Evolutionary conservation across 2,888 invertebrate species (phyloP), one percentile per base, ranked within the genome.

Genomic region (Lasioglossum lativentre): DNA sequence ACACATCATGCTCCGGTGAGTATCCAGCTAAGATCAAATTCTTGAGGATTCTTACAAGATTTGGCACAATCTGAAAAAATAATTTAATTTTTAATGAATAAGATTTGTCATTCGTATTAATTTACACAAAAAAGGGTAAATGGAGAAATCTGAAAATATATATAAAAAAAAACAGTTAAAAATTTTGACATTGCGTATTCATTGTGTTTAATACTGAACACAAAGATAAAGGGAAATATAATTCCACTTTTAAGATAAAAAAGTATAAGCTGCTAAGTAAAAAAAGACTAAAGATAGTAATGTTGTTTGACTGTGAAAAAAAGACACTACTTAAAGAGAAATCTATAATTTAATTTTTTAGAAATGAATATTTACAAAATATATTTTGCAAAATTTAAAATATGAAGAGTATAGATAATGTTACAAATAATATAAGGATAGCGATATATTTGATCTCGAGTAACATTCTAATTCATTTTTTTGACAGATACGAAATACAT

Each of bases 1-100:
- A 99, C 72, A 99, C 99, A 95, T 99, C 99, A 95, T 99, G 99
- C 95, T 99, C 99, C 19, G 99, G 99, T 47, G 99, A 99, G 96
- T 99, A 99, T 42, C 99, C 99, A 80, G 99, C 99, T 96, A 99
- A 96, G 91, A 99, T 99, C 90, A 99, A 96, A 95, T 99, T 99
- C 96, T 99, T 99, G 95, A 99, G 96, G 95, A 99, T 99, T 94
- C 99, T 97, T 93, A 99, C 99, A 95, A 99, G 96, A 95, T 99
- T 99, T 84, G 99, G 99, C 92, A 99, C 99, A 95, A 99, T 98
- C 99, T 99, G 96, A 81, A 96, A 96, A 93, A 89, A 94, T 38
- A 72, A 34, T 74, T 83, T 80, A 19, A 47, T 76, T 75, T 82
- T 47, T 42, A 75, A 76, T 45, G 5, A 71, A 56, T 59, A 76